Conservation (phyloP, 1,140 invertebrate genomes). For the Leucophenga varia region DNA sequence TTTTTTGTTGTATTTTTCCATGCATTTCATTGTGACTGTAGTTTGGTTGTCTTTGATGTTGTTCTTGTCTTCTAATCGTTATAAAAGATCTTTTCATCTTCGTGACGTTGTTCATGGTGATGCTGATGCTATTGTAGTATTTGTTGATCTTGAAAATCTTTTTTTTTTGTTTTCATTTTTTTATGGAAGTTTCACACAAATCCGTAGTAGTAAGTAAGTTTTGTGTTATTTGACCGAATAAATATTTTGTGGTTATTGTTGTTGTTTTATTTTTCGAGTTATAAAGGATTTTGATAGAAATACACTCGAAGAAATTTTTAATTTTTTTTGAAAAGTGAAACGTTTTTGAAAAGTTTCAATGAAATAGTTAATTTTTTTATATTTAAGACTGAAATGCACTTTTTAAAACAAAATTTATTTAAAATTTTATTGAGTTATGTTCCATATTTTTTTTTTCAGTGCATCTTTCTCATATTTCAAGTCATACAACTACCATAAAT, state of each 20-base stretch:
- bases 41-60: too few relatives aligned
- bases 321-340: too few relatives aligned
- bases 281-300: conserved; percentile 16
- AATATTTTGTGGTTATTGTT: conserved; percentile 31
- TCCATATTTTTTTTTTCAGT: conserved; percentile 29
- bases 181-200: conserved; percentile 1
- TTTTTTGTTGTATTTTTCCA: conserved; percentile 26
- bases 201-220: conserved; percentile 21
- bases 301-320: conserved; percentile 25
- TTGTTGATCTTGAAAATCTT: conserved; percentile 50
- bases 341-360: too few relatives aligned
- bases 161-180: conserved; percentile 16
- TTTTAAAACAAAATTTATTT: too few relatives aligned
- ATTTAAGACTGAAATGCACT: too few relatives aligned
- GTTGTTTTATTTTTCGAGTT: conserved; percentile 18
- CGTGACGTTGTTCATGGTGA: conserved; percentile 29
- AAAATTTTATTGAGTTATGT: too few relatives aligned
- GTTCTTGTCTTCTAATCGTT: conserved; percentile 41
- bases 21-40: conserved; percentile 51
- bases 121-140: too few relatives aligned
- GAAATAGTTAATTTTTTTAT: too few relatives aligned
- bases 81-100: conserved; percentile 50
- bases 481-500: conserved; percentile 30
- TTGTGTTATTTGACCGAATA: conserved; percentile 24
- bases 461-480: conserved; percentile 34